Evolutionary conservation across 2,113 vertebrate genomes (phyloP), one percentile per base, ranked within the genome.

Genomic region (Sclerurus mexicanus): DNA sequence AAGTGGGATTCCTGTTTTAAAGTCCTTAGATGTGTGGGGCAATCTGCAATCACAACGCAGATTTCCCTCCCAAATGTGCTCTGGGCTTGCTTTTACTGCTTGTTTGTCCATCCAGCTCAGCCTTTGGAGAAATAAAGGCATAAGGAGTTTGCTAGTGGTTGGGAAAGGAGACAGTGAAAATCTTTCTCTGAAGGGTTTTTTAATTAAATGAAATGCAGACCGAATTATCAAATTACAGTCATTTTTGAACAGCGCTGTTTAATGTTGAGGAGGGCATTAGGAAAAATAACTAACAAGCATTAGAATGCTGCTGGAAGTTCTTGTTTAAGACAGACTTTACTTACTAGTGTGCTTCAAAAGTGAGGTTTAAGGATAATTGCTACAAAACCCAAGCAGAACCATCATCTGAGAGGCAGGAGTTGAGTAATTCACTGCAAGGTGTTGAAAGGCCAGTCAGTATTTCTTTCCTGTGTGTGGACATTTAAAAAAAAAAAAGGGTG

Each of bases 31-130:
- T 82, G 17, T 18, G 44, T 19, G 13, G 27, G 40, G 42, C 0
- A 12, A 20, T 37, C 58, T 59, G 58, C 58, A 59, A 6, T 35
- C 46, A 17, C 33, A 1, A 2, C 4, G 49, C 63, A 92, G 52
- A 4, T 78, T 52, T 24, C n/a, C 68, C 27, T 50, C 71, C 64
- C 42, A 23, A 21, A 39, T 31, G 67, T 88, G 60, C 91, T 79
- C 77, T 40, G 44, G 52, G 63, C 76, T 95, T 37, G 42, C 90
- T 87, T 63, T 30, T 56, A 35, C 37, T 71, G 92, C 83, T 96
- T 12, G 4, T 83, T 28, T 78, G 77, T 67, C 69, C 52, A 12
- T 52, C 53, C 63, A 52, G 72, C 40, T 72, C 47, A 59, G 59
- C 50, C 56, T 55, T 25, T 39, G 73, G 50, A 35, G 67, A 44